Percentiles rank a stretch among this genome's conserved stretches.
These are phyloP conservation scores for Protonemura montana DNA, from an alignment of 2,888 invertebrate genomes.

Conservation along the genomic window DNA sequence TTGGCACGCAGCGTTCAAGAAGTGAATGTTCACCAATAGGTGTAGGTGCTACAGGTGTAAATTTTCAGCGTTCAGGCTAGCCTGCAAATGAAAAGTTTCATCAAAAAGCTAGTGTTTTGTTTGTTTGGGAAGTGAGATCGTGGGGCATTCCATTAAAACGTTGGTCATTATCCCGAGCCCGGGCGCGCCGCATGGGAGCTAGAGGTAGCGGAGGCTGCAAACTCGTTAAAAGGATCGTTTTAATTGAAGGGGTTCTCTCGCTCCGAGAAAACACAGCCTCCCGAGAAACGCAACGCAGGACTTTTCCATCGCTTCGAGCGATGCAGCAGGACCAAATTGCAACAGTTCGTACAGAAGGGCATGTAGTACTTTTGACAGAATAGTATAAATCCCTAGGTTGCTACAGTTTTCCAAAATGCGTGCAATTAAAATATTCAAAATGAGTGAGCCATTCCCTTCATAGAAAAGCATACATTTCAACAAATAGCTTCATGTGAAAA, in stretches of 20 bases:
- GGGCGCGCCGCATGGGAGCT: neutral
- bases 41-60: neutral
- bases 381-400: too few species aligned
- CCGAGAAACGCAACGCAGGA: neutral
- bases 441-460: too few species aligned
- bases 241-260: neutral
- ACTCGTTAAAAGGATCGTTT: slow-evolving; percentile 4
- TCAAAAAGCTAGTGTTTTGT: neutral
- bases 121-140: neutral
- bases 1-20: too few species aligned
- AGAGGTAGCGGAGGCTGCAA: slow-evolving; percentile 1
- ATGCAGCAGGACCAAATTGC: too few species aligned
- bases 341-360: too few species aligned
- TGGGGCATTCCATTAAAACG: neutral
- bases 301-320: neutral
- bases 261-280: neutral
- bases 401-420: too few species aligned
- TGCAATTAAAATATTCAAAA: too few species aligned
- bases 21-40: too few species aligned
- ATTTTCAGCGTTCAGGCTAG: neutral
- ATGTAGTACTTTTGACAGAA: too few species aligned
- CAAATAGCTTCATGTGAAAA: too few species aligned
- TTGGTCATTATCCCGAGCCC: neutral
- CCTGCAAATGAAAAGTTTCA: neutral
- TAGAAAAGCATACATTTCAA: too few species aligned